Percentiles rank a stretch among this genome's conserved stretches.
Conservation (phyloP, 2,797 vertebrate species). For the Xenentodon cancila region DNA sequence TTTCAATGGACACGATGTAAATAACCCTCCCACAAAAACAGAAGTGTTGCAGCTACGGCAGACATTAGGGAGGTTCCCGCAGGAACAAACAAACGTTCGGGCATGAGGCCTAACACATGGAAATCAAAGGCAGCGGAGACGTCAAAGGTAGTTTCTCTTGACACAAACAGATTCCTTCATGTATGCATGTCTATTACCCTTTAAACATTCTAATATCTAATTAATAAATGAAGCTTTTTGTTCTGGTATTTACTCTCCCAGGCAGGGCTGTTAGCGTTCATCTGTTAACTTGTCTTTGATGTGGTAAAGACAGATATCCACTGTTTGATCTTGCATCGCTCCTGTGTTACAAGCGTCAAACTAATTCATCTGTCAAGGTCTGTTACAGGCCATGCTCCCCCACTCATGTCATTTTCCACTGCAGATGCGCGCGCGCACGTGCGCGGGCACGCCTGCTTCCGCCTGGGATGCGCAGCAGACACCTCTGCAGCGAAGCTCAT, state of each 20-base stretch:
- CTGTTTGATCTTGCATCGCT: slow-evolving; percentile 40
- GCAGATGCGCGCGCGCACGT: neutral
- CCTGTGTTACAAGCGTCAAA: slow-evolving; percentile 53
- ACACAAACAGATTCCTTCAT: slow-evolving; percentile 1
- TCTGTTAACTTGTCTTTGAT: slow-evolving; percentile 25
- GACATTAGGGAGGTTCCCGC: too few relatives aligned
- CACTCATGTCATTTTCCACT: slow-evolving; percentile 27
- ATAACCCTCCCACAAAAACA: too few relatives aligned
- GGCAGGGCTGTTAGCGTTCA: neutral
- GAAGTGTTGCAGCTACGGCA: too few relatives aligned
- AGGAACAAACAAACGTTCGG: too few relatives aligned
- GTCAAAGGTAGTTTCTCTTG: neutral
- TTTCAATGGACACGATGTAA: too few relatives aligned
- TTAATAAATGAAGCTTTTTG: neutral
- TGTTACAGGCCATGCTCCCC: slow-evolving; percentile 51
- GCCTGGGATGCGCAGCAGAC: slow-evolving; percentile 38
- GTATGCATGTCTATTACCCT: neutral
- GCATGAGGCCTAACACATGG: too few relatives aligned
- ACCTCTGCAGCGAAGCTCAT: slow-evolving; percentile 49
- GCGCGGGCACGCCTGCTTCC: neutral
- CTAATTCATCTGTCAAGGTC: slow-evolving; percentile 66
- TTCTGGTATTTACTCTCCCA: neutral
- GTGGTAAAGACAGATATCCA: slow-evolving; percentile 39
- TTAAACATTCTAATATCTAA: neutral
- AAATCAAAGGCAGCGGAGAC: neutral